These are phyloP conservation scores for Todiramphus chloris DNA, from an alignment of 2,113 vertebrate genomes.

Conservation along the genomic window DNA sequence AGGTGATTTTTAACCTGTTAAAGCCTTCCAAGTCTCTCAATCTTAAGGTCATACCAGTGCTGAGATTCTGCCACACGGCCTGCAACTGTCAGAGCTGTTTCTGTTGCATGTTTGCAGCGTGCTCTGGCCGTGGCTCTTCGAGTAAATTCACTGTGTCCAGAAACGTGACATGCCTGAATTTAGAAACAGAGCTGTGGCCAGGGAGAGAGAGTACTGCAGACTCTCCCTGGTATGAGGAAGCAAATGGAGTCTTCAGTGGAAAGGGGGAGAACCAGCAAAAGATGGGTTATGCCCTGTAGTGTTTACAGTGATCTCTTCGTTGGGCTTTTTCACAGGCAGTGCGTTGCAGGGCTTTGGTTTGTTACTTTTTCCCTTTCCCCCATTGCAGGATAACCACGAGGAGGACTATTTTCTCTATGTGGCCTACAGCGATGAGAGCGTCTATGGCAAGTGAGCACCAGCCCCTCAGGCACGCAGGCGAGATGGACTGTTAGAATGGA, in stretches of 20 bases:
- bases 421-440: conserved; percentile 97
- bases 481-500: conserved; percentile 55
- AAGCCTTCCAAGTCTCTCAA: neutral
- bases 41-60: neutral
- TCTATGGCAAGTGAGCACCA: conserved; percentile 89
- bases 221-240: neutral
- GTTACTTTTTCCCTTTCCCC: neutral
- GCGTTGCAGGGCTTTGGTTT: neutral
- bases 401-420: conserved; percentile 98
- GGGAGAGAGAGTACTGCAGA: accelerated
- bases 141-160: neutral
- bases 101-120: neutral
- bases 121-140: neutral
- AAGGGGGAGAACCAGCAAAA: neutral
- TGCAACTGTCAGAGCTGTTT: neutral
- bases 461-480: conserved; percentile 13
- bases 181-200: neutral
- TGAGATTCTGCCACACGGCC: neutral
- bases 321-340: neutral
- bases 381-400: conserved; percentile 92
- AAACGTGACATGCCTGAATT: neutral
- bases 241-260: accelerated
- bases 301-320: neutral
- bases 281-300: neutral
- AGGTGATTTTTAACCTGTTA: neutral